Evolutionary conservation across 2,797 vertebrate species (phyloP).

Genomic region (Pseudochirops cupreus): DNA sequence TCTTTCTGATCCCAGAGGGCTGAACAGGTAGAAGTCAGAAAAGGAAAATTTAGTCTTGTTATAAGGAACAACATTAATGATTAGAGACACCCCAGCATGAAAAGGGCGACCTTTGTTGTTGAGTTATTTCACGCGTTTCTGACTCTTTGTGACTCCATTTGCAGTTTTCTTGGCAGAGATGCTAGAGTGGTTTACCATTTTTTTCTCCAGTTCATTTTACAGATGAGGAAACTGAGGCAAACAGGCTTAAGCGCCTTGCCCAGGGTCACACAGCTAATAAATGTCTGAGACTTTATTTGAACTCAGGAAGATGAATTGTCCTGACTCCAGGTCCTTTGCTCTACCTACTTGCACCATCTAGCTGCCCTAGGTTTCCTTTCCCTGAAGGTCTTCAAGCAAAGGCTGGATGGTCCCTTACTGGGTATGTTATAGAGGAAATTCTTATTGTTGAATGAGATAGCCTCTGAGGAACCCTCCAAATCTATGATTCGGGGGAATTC

Average conservation of each 20-base stretch:
- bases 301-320: neutral
- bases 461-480: neutral
- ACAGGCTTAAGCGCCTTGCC: neutral
- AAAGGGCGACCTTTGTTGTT: neutral
- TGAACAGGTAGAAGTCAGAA: neutral
- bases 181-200: neutral
- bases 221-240: neutral
- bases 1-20: neutral
- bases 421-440: neutral
- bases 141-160: neutral
- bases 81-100: neutral
- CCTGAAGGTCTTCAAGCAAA: neutral
- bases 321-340: neutral
- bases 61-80: neutral
- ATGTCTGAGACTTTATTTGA: neutral
- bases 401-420: neutral
- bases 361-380: neutral
- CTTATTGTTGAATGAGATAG: neutral
- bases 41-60: neutral
- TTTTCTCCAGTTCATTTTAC: neutral
- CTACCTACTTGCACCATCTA: neutral
- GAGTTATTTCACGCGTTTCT: neutral
- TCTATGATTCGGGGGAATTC: neutral
- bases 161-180: neutral
- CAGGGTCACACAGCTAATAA: neutral